Base-by-base conservation (phyloP, 2,113 vertebrate genomes). In the Meriones unguiculatus region DNA sequence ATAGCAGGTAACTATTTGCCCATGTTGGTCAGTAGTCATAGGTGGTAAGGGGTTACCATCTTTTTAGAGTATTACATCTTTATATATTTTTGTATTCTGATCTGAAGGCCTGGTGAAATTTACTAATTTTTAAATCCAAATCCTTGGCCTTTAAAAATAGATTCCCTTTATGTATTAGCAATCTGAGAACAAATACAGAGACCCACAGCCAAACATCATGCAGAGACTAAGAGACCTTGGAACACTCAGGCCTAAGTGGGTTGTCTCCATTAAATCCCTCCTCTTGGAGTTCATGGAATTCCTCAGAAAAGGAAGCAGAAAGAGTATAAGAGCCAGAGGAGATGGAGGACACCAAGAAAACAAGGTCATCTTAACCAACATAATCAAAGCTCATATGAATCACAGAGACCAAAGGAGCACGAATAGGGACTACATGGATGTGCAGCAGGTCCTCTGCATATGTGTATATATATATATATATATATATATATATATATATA, bases 101-200 rank as follows among this genome's bases (percentile, higher is more conserved):
- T 32, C 81, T 69, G 30, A 32, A 90, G 78, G 91, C 41, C 24
- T 7, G 76, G 52, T 28, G n/a, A 76, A 18, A 25, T 87, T 89
- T 87, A 94, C 9, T 87, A n/a, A 69, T 69, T 88, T 93, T 88
- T 64, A 78, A 93, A 93, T 64, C 17, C 22, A 73, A 97, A 95
- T 46, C 28, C 46, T 92, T 78, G 32, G 25, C 62, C 87, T 93
- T 92, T 67, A 72, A 94, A 94, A 52, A 67, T 35, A 24, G 78
- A 64, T 46, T 65, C 14, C 12, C 41, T 64, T 4, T 65, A 41
- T 41, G 81, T 18, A 41, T 41, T 41, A n/a, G n/a, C n/a, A n/a
- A n/a, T n/a, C 38, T 28, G 10, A 5, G 52, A 82, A 62, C 35
- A 38, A 62, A 38, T 28, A 38, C 2, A 82, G 35, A 82, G 20